Evolutionary conservation across 2,888 invertebrate genomes (phyloP), one percentile per base, ranked within the genome.

Genomic region (Rhodophaea formosa): DNA sequence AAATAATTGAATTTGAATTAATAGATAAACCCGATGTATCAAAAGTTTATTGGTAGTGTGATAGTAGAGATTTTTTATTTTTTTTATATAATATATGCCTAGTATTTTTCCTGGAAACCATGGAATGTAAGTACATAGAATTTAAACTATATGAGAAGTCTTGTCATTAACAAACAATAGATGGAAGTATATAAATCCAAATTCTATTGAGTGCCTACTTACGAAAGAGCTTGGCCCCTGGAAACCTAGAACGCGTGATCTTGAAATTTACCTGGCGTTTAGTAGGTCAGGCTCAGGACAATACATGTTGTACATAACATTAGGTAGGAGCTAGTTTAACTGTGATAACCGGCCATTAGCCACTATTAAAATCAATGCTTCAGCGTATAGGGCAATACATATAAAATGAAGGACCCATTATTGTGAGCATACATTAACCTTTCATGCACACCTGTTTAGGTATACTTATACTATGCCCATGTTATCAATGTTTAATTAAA

Each of bases 351-450:
- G 47, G 55, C 23, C 39, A 60, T 62, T 62, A 62, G 29, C 47
- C 44, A 55, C 57, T 59, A 62, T 62, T 57, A 60, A 51, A 51
- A 8, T 10, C 39, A 53, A 46, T 56, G 53, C 29, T 32, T 53
- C 49, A 59, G 57, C 39, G 43, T 57, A 55, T 56, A 47, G 47
- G n/a, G 53, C 53, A 55, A 45, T 45, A n/a, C n/a, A n/a, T n/a
- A 55, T 57, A 55, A 55, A 42, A 14, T 30, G 52, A 53, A 58
- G 56, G 56, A 52, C 51, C 56, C 45, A 58, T 60, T 58, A 60
- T 16, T 53, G 12, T 59, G 29, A 39, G 32, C 35, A 51, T 51
- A 35, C 51, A 51, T 53, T 58, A 58, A 62, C 62, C 62, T 59
- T 59, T 51, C 49, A 55, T 52, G 49, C 44, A 29, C 45, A 32